Base-by-base conservation (phyloP, 1,140 invertebrate genomes). In the Eupristina koningsbergeri region DNA sequence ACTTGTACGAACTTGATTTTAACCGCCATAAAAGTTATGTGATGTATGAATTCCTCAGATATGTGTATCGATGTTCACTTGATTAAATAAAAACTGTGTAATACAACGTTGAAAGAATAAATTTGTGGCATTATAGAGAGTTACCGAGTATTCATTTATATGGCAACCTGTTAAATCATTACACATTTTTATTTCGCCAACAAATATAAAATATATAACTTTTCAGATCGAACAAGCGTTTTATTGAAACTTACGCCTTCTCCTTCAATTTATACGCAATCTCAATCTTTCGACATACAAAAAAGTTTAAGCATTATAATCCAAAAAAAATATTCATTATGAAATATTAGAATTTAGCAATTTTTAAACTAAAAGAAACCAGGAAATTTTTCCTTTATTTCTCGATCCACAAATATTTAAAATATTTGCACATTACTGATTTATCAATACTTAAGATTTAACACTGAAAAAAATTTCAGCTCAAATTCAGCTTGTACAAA, bases 111-210 rank as follows among this genome's bases (percentile, higher is more conserved):
- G 31, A 45, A n/a, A n/a, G 81, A 69, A 77, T 83, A 77, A 53
- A 83, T 77, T 77, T 83, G n/a, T 29, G 45, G 34, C 19, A 69
- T 77, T 83, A 83, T 83, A 74, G 9, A 45, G 71, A 53, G 22
- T 77, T 83, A 83, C 77, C 81, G 74, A 83, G 81, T 83, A 77
- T 83, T 83, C 77, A 83, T 77, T 47, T 76, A 19, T 31, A 63
- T 41, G 69, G 53, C 53, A 81, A 81, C 53, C 69, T 81, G 80
- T 81, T 81, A 74, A 74, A 61, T 50, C 36, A 81, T 81, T 74
- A 81, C 39, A 47, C 5, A 7, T 50, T 50, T 50, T 71, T 41
- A 41, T 41, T 36, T 41, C 1, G 41, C 41, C 15, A 29, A 79
- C 77, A 31, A 64, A 64, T 31, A 36, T 47, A 26, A 71, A 26